Evolutionary conservation across 2,113 vertebrate genomes (phyloP).

Genomic region (Gobio gobio): DNA sequence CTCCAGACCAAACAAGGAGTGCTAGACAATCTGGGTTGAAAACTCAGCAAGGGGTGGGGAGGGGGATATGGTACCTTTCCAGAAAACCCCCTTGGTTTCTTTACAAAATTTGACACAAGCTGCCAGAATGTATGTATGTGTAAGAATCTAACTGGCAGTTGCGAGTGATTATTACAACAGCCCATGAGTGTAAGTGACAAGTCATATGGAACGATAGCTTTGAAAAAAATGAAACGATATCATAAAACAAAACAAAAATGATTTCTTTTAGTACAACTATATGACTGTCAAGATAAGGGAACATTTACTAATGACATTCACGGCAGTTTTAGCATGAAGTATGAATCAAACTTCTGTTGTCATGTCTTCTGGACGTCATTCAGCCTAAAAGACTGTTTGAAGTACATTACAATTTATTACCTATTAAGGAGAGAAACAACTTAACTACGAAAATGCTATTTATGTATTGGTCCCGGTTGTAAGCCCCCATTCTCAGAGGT

Average conservation of each 20-base stretch:
- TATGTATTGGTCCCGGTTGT: conserved; percentile 3
- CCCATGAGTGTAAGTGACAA: conserved; percentile 7
- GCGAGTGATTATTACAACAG: background rate
- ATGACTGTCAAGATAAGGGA: background rate
- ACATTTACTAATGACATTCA: background rate
- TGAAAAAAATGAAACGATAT: background rate
- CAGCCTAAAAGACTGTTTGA: conserved; percentile 10
- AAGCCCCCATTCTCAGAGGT: conserved; percentile 24
- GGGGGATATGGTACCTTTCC: conserved; percentile 50
- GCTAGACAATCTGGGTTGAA: conserved; percentile 56
- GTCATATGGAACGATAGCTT: background rate
- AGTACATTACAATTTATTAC: conserved; percentile 26
- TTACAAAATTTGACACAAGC: conserved; percentile 21
- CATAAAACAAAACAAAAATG: background rate
- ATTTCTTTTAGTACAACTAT: background rate
- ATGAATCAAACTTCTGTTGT: conserved; percentile 4
- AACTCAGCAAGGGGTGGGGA: conserved; percentile 51
- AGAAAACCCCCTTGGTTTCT: conserved; percentile 54
- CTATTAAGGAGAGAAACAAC: conserved; percentile 22
- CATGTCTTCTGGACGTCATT: conserved; percentile 13
- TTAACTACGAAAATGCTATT: conserved; percentile 2
- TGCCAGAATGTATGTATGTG: conserved; percentile 18
- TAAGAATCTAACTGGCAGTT: conserved; percentile 20
- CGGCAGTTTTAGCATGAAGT: background rate
- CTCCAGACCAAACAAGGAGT: conserved; percentile 75